A percentile compares a stretch with the other conserved stretches of the same genome.
phyloP scores from a whole-genome alignment of 2,113 vertebrate species.

The Mobula birostris region DNA sequence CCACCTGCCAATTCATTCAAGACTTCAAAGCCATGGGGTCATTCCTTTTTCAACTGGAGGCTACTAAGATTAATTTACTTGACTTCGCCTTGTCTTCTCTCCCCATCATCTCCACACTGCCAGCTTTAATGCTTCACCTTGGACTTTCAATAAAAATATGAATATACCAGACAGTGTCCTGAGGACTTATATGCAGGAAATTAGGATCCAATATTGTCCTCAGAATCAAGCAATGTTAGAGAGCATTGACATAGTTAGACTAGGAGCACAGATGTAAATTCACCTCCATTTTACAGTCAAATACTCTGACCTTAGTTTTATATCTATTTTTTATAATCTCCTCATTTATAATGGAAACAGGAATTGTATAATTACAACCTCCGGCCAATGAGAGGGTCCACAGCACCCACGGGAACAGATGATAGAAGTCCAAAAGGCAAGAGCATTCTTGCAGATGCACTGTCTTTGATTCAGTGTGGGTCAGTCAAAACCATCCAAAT shows the following conservation, averaged over 20 bases:
- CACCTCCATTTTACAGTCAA: background rate
- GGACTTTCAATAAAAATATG: background rate
- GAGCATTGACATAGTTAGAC: background rate
- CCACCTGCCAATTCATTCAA: background rate
- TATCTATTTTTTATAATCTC: background rate
- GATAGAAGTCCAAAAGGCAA: background rate
- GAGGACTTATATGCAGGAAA: background rate
- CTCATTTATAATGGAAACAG: background rate
- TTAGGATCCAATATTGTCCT: background rate
- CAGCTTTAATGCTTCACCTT: background rate
- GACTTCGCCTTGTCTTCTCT: background rate
- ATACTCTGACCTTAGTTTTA: background rate
- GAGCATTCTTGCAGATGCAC: no score
- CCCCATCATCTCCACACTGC: background rate
- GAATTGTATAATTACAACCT: background rate
- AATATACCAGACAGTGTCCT: background rate
- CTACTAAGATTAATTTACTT: background rate
- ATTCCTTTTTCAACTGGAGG: background rate
- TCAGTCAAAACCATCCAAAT: background rate
- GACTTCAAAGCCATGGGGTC: background rate
- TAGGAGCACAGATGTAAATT: background rate
- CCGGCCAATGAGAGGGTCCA: background rate
- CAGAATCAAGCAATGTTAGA: background rate
- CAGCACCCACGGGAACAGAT: background rate
- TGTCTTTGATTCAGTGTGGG: background rate